Evolutionary conservation across 2,113 vertebrate genomes (phyloP).

Genomic region (Lasiurus borealis): DNA sequence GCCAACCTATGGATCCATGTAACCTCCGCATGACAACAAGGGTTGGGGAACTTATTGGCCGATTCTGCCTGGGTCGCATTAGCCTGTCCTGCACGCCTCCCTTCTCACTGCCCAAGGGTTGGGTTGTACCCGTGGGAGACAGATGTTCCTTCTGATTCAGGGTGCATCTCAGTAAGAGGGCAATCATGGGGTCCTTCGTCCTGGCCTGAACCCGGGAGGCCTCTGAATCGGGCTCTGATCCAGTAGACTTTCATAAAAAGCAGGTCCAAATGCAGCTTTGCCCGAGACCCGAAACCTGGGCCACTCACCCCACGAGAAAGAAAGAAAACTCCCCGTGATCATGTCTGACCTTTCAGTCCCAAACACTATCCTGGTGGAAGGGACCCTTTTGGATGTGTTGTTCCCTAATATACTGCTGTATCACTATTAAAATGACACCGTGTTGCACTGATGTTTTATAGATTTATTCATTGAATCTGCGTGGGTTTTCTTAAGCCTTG

Average conservation of each 20-base stretch:
- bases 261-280: not conserved
- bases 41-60: not conserved
- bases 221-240: not conserved
- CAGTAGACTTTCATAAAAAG: not conserved
- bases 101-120: not conserved
- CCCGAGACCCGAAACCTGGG: not conserved
- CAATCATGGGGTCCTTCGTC: not conserved
- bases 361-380: not conserved
- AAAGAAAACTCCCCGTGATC: not conserved
- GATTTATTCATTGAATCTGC: not conserved
- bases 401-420: not conserved
- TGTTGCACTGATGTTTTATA: not conserved
- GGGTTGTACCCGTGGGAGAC: not conserved
- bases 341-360: not conserved
- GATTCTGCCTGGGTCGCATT: not conserved
- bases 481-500: not conserved
- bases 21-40: not conserved
- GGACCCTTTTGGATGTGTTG: not conserved
- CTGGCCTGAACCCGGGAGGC: not conserved
- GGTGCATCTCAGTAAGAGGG: not conserved
- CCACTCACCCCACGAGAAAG: not conserved
- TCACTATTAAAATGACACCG: conserved; percentile 54
- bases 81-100: not conserved
- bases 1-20: not conserved
- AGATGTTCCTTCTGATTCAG: not conserved